Base-by-base conservation (phyloP, 2,888 invertebrate species). In the Junonia oenone region DNA sequence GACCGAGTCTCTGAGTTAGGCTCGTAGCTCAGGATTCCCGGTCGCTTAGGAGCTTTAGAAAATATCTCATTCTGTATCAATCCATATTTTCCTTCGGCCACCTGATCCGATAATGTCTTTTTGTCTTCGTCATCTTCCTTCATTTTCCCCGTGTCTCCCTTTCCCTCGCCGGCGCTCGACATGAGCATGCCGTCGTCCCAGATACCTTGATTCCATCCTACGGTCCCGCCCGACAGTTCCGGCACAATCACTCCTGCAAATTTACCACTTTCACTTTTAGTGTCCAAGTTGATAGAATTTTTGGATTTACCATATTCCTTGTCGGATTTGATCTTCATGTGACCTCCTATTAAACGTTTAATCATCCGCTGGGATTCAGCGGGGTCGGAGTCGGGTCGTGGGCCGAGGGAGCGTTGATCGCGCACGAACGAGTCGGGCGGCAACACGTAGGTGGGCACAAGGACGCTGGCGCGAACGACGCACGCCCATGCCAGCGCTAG, bases 81-180 rank as follows among this genome's bases (percentile, higher is more conserved):
- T 29, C 96, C 97, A 81, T 97, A 97, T 83, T 97, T 97, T 38
- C 97, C 97, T 75, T 97, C 97, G 58, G 95, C 94, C 66, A 97
- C 96, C 84, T 97, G 97, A 83, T 97, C 96, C n/a, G 96, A 93
- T 33, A 97, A 86, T 4, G 96, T 96, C 78, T 97, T 97, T 77
- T 93, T 95, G 26, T 95, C 94, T 62, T 96, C 96, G 60, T 95
- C 95, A 72, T 68, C 88, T 35, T 82, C 82, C 59, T 83, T 78
- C 17, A 89, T 85, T 67, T 85, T 87, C 13, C 76, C 74, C 53
- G 78, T 72, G 57, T 90, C 91, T 67, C 43, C 43, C 26, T 93
- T 94, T 5, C 94, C 94, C 61, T 92, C 93, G 19, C 94, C 94
- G 51, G 94, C 94, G 70, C 94, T 93, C 56, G 94, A 92, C 71